Conservation (phyloP, 2,888 invertebrate genomes). For the Plutella xylostella region DNA sequence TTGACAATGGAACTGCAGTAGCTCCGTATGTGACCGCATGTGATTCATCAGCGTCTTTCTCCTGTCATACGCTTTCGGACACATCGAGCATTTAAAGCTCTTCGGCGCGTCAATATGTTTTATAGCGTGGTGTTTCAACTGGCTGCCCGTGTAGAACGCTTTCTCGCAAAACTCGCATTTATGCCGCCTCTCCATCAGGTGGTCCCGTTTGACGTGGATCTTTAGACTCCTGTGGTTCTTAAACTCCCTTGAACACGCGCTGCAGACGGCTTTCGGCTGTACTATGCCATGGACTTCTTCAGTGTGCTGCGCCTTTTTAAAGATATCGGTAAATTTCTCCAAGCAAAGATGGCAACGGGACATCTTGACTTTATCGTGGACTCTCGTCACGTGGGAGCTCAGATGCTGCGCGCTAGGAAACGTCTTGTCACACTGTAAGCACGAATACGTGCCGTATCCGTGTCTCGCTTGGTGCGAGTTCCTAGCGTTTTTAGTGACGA, state of each 20-base stretch:
- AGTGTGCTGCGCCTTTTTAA: slow-evolving; percentile 32
- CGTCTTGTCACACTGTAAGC: not conserved
- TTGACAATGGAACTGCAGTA: slow-evolving; percentile 29
- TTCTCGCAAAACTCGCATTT: slow-evolving; percentile 37
- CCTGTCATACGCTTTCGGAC: slow-evolving; percentile 66
- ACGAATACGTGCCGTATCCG: too few relatives aligned
- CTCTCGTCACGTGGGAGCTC: not conserved
- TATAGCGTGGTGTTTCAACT: slow-evolving; percentile 32
- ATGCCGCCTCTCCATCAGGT: slow-evolving; percentile 3
- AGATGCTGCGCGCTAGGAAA: not conserved
- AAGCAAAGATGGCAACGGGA: slow-evolving; percentile 44
- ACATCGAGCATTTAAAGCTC: slow-evolving; percentile 61
- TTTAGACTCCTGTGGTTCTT: not conserved
- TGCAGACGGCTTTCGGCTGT: slow-evolving; percentile 15
- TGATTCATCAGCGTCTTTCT: slow-evolving; percentile 53
- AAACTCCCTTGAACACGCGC: slow-evolving; percentile 2
- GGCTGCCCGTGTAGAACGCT: slow-evolving; percentile 31
- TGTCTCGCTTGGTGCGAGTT: slow-evolving; percentile 14
- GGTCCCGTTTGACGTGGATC: slow-evolving; percentile 1
- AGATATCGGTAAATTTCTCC: slow-evolving; percentile 46
- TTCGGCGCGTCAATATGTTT: slow-evolving; percentile 36
- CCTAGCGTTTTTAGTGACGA: slow-evolving; percentile 7
- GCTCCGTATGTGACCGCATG: slow-evolving; percentile 50
- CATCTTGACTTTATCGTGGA: not conserved
- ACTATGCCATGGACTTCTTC: slow-evolving; percentile 25